Base-by-base conservation (phyloP, 2,113 vertebrate genomes). In the Lipophrys pholis region DNA sequence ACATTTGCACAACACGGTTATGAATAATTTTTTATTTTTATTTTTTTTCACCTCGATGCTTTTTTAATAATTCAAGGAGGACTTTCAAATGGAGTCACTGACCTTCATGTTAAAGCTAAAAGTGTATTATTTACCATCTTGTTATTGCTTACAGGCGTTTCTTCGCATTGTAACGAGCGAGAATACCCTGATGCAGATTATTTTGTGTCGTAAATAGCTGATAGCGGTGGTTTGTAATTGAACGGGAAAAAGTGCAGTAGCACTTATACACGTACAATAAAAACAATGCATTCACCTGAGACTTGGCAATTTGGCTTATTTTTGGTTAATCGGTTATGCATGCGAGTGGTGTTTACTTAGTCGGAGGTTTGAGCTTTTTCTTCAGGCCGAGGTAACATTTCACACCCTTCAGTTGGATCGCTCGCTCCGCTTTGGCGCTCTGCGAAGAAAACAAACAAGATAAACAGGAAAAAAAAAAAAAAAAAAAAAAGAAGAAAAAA, bases 301-400 rank as follows among this genome's bases (percentile, higher is more conserved):
- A 56, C 3, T 17, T n/a, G n/a, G 7, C n/a, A 6, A 40, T 53
- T 35, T 6, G 21, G 41, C 8, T 54, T 49, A 45, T 53, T 21
- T 21, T 2, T 41, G 11, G 15, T 16, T 30, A 36, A 49, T 62
- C 45, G 17, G 11, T 42, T 10, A 60, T 30, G 11, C 1, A 10
- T 53, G 30, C 11, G 36, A 70, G 58, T 0, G 21, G n/a, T 42
- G 49, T 36, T 80, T 83, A 86, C 87, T 83, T 90, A 56, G 53
- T 81, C 92, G 97, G 95, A 66, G 97, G 94, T 83, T 97, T 99
- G 86, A 97, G 86, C 89, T 96, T 97, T 87, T 92, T 99, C 88
- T 93, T 97, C 70, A 98, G 92, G 73, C 98, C 98, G 48, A 96
- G 88, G 90, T 97, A 99, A 89, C 97, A 93, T 83, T 95, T 99